Evolutionary conservation across 2,888 invertebrate species (phyloP).

Genomic region (Vanessa cardui): DNA sequence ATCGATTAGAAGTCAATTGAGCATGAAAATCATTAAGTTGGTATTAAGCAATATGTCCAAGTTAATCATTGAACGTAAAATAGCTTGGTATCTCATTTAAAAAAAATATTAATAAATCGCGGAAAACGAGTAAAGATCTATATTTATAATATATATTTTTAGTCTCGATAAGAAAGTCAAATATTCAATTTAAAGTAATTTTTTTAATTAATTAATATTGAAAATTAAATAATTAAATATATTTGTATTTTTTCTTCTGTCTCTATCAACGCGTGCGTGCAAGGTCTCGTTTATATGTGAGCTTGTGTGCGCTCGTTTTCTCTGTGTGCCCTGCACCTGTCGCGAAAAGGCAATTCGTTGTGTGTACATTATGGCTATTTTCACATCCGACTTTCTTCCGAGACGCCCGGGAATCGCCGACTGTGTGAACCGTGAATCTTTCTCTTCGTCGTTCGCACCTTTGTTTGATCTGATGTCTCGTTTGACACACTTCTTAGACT

Average conservation of each 20-base stretch:
- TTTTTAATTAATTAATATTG: no score
- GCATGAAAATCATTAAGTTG: constrained; percentile 26
- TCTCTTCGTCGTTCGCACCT: constrained; percentile 64
- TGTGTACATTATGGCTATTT: constrained; percentile 74
- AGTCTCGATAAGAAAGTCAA: no score
- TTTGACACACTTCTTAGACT: constrained; percentile 47
- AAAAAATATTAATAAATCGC: no score
- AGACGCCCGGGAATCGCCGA: constrained; percentile 38
- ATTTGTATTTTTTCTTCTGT: constrained; percentile 42
- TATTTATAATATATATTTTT: no score
- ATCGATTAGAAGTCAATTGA: constrained; percentile 25
- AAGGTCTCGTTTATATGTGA: constrained; percentile 47
- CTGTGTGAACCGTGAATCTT: constrained; percentile 50
- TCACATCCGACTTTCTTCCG: constrained; percentile 82
- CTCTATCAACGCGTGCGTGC: constrained; percentile 49
- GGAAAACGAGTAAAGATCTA: no score
- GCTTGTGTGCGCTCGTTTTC: constrained; percentile 55
- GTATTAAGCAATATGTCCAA: constrained; percentile 22
- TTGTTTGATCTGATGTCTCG: constrained; percentile 68
- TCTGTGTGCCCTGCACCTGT: constrained; percentile 54
- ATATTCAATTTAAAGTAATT: no score
- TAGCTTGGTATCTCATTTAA: not conserved
- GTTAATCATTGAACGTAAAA: constrained; percentile 5
- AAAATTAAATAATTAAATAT: no score
- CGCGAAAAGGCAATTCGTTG: constrained; percentile 70